Evolutionary conservation across 2,888 invertebrate genomes (phyloP).

Genomic region (Gibbula magus): DNA sequence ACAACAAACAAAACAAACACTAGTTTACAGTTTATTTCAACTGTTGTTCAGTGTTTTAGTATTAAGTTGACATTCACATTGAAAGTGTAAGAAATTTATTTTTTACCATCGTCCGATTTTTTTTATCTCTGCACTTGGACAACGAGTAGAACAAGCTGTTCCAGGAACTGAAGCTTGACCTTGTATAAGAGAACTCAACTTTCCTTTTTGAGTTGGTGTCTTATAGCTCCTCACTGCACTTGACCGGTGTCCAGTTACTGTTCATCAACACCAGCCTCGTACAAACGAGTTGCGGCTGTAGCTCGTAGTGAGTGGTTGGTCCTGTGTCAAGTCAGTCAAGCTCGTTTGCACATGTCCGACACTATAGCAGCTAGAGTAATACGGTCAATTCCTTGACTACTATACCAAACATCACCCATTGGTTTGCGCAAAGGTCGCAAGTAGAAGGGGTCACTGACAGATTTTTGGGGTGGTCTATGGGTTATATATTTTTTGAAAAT

Average conservation of each 20-base stretch:
- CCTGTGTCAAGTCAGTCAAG: constrained; percentile 15
- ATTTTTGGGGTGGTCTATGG: not conserved
- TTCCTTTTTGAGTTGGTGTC: constrained; percentile 12
- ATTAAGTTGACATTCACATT: not conserved
- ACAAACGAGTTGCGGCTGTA: constrained; percentile 26
- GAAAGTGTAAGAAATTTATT: not conserved
- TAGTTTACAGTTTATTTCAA: too few species aligned
- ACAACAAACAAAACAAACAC: too few species aligned
- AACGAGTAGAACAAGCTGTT: too few species aligned
- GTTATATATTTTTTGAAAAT: too few species aligned
- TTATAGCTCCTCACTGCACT: constrained; percentile 25
- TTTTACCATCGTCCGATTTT: not conserved
- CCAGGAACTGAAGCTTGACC: not conserved
- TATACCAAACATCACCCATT: not conserved
- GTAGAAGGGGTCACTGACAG: constrained; percentile 20
- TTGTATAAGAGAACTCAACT: constrained; percentile 15
- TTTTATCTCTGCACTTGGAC: not conserved
- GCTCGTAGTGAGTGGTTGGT: constrained; percentile 30
- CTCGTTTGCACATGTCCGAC: constrained; percentile 10
- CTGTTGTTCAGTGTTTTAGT: not conserved
- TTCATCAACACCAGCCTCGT: constrained; percentile 27
- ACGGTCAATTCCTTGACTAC: not conserved
- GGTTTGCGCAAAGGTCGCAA: not conserved
- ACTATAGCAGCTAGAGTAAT: constrained; percentile 8
- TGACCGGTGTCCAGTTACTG: constrained; percentile 19